A percentile compares a stretch with the other conserved stretches of the same genome.
phyloP scores from a whole-genome alignment of 1,140 invertebrate genomes.

The Trichonephila inaurata region DNA sequence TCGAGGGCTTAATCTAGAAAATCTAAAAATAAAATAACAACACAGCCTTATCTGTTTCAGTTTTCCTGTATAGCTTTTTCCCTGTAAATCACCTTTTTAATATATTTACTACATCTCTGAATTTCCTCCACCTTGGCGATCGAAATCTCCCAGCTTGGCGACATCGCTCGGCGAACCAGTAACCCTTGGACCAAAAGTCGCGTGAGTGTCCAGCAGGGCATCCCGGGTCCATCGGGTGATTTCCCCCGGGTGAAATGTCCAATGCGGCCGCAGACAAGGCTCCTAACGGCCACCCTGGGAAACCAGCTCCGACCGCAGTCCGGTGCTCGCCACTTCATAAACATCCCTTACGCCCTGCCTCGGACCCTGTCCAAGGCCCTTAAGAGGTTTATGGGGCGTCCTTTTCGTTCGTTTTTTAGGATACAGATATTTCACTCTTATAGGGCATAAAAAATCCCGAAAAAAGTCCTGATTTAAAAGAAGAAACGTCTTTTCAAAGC shows the following conservation, averaged over 20 bases:
- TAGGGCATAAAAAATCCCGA: neutral
- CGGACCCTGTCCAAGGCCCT: neutral
- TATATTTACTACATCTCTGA: too few relatives aligned
- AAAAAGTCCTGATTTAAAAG: neutral
- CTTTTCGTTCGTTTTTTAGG: neutral
- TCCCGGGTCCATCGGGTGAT: slow-evolving; percentile 69
- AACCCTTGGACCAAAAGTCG: slow-evolving; percentile 31
- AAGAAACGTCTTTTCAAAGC: neutral
- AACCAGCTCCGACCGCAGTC: neutral
- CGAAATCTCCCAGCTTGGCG: neutral
- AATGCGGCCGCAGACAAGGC: slow-evolving; percentile 40
- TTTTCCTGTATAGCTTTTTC: too few relatives aligned
- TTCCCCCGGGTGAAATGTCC: slow-evolving; percentile 73
- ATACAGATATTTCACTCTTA: neutral
- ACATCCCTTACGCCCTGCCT: slow-evolving; percentile 31
- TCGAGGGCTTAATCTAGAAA: too few relatives aligned
- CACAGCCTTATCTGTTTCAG: too few relatives aligned
- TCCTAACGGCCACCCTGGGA: slow-evolving; percentile 67
- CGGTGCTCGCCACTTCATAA: slow-evolving; percentile 62
- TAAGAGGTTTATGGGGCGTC: neutral
- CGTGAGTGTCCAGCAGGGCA: slow-evolving; percentile 66
- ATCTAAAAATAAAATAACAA: too few relatives aligned
- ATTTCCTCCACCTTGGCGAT: slow-evolving; percentile 3
- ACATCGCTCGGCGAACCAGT: neutral
- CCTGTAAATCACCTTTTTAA: too few relatives aligned